A percentile compares a stretch with the other conserved stretches of the same genome.
Evolutionary conservation across 2,888 invertebrate species (phyloP).

Genomic region (Apomyelois bistriatella): DNA sequence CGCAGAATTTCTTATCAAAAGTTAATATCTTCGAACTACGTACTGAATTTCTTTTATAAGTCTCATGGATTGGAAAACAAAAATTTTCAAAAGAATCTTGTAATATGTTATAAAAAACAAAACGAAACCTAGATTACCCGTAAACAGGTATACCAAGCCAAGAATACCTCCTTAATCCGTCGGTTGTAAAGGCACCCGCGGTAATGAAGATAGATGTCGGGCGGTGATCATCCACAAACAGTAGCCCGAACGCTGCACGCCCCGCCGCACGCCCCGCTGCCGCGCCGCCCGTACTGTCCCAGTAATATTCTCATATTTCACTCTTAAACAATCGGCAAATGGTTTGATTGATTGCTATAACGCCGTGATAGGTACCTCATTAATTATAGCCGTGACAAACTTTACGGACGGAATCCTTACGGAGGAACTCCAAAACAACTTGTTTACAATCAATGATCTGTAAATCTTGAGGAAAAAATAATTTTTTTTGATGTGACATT

Average conservation of each 20-base stretch:
- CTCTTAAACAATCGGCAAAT: constrained; percentile 45
- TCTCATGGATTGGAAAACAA: too few species aligned
- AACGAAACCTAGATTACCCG: too few species aligned
- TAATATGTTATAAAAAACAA: too few species aligned
- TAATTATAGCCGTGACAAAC: constrained; percentile 40
- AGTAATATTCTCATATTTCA: constrained; percentile 38
- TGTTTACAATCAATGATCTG: not conserved
- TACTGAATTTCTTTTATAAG: too few species aligned
- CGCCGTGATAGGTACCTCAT: constrained; percentile 28
- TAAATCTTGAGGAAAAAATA: not conserved
- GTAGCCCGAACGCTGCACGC: not conserved
- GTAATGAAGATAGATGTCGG: constrained; percentile 28
- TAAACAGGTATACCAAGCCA: not conserved
- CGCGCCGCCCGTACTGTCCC: constrained; percentile 6
- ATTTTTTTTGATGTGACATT: not conserved
- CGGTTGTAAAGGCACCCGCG: constrained; percentile 15
- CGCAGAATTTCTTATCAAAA: too few species aligned
- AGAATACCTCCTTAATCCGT: not conserved
- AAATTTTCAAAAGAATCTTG: too few species aligned
- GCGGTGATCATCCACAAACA: constrained; percentile 22
- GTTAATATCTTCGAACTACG: too few species aligned
- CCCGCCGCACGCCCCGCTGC: not conserved
- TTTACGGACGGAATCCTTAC: constrained; percentile 15
- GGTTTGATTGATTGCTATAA: constrained; percentile 46
- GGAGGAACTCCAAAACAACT: constrained; percentile 1